These are phyloP conservation scores for Acanthurus leucopareius DNA, from an alignment of 2,797 vertebrate genomes.

Conservation along the genomic window DNA sequence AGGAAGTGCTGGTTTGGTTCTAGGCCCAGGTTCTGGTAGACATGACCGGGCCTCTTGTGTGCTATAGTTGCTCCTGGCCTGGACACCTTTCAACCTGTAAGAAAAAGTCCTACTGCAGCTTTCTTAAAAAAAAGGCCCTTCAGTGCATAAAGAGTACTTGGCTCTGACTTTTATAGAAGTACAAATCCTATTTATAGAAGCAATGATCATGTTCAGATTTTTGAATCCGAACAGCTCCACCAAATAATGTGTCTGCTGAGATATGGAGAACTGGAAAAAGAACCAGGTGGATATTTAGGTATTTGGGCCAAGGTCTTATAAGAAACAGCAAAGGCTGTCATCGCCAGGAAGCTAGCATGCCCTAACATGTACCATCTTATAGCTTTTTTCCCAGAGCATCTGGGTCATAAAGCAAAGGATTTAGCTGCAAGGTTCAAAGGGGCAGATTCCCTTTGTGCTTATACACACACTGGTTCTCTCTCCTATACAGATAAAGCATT, in stretches of 20 bases:
- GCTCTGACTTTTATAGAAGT: constrained; percentile 53
- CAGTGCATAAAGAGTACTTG: constrained; percentile 31
- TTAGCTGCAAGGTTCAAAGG: constrained; percentile 74
- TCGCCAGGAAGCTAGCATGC: constrained; percentile 77
- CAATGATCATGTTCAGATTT: constrained; percentile 47
- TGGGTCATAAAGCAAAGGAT: constrained; percentile 82
- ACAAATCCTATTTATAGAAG: constrained; percentile 61
- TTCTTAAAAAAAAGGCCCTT: constrained; percentile 69
- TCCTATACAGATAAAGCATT: neutral
- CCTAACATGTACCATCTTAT: constrained; percentile 75
- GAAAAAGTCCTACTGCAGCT: constrained; percentile 46
- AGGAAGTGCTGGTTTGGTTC: constrained; percentile 84
- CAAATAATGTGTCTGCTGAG: constrained; percentile 21
- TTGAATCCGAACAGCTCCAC: constrained; percentile 34
- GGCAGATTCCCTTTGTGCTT: constrained; percentile 57
- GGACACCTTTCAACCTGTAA: constrained; percentile 70
- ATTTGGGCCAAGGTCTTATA: constrained; percentile 79
- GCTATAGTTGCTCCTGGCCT: constrained; percentile 66
- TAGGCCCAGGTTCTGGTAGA: constrained; percentile 77
- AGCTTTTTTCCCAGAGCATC: constrained; percentile 80
- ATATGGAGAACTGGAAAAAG: constrained; percentile 63
- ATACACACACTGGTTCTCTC: constrained; percentile 28
- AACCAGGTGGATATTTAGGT: constrained; percentile 79
- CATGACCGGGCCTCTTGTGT: constrained; percentile 74
- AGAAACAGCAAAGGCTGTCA: constrained; percentile 73